Base-by-base conservation (phyloP, 2,797 vertebrate species). In the Melanotaenia maccullochi region DNA sequence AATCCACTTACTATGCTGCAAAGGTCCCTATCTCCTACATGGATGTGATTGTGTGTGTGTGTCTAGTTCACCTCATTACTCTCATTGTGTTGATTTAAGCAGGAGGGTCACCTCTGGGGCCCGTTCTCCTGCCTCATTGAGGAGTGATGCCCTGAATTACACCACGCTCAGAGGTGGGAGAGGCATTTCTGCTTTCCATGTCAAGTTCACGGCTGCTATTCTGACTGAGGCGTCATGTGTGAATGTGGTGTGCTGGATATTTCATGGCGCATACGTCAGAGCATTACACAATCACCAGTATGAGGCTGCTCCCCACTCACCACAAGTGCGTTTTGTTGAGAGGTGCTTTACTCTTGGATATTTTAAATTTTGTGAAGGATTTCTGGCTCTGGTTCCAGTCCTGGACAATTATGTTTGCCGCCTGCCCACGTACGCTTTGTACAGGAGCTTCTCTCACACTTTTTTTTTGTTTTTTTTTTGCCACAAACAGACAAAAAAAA, bases 41-140 rank as follows among this genome's bases (percentile, higher is more conserved):
- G 73, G 4, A 20, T 56, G 51, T 78, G 65, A 42, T 56, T 59
- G 33, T 65, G 55, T 38, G 36, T 64, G 83, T 82, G 83, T 84
- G 80, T 81, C 77, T 72, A 73, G 82, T 87, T 89, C 85, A 88
- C 81, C 87, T 93, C 85, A 89, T 93, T 92, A 87, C 85, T 88
- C 77, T 82, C 84, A 78, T 90, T 88, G 87, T 92, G 86, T 91
- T 89, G 87, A 91, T 88, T 88, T 88, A 89, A 89, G 86, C 81
- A 89, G 89, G 69, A 90, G 86, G 81, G 85, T 91, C 85, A 81
- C 85, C 86, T 86, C 81, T 76, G 85, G 87, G 84, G 84, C 73
- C 77, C n/a, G 18, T 83, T 85, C 77, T 74, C 65, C 71, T 68
- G 82, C 73, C 68, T 80, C 71, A 84, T 83, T 87, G 85, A 81